phyloP scores from a whole-genome alignment of 2,113 vertebrate genomes.

The Tragelaphus imberbis region DNA sequence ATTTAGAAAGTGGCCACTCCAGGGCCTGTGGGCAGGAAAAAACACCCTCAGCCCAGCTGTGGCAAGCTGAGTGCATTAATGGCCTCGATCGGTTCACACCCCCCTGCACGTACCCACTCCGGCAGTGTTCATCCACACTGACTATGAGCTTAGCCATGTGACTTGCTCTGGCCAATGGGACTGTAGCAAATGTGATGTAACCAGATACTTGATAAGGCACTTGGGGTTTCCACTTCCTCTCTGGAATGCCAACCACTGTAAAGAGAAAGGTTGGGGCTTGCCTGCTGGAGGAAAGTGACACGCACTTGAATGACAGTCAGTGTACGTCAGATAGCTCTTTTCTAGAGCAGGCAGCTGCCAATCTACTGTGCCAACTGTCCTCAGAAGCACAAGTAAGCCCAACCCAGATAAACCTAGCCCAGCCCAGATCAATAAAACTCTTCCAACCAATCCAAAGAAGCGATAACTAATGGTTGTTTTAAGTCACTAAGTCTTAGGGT shows the following conservation, averaged over 20 bases:
- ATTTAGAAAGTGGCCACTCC: not conserved
- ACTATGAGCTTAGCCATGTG: not conserved
- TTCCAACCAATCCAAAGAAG: not conserved
- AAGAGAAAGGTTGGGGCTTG: not conserved
- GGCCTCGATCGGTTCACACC: not conserved
- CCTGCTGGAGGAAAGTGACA: not conserved
- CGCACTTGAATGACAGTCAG: rapidly evolving
- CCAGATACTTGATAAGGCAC: not conserved
- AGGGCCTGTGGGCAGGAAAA: not conserved
- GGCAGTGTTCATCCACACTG: rapidly evolving
- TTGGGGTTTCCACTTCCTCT: not conserved
- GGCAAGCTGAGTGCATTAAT: too few relatives aligned
- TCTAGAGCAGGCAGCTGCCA: not conserved
- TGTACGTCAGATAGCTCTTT: not conserved
- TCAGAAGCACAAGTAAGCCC: not conserved
- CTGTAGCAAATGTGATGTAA: not conserved
- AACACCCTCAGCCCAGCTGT: not conserved
- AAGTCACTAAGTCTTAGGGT: not conserved
- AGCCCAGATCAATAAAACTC: not conserved
- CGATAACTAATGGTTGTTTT: not conserved
- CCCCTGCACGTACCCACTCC: not conserved
- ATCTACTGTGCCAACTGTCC: not conserved
- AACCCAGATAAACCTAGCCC: not conserved
- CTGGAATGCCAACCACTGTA: not conserved
- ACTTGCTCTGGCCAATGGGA: not conserved